These are phyloP conservation scores for Himalopsyche phryganea DNA, from an alignment of 1,140 invertebrate genomes.

Conservation along the genomic window DNA sequence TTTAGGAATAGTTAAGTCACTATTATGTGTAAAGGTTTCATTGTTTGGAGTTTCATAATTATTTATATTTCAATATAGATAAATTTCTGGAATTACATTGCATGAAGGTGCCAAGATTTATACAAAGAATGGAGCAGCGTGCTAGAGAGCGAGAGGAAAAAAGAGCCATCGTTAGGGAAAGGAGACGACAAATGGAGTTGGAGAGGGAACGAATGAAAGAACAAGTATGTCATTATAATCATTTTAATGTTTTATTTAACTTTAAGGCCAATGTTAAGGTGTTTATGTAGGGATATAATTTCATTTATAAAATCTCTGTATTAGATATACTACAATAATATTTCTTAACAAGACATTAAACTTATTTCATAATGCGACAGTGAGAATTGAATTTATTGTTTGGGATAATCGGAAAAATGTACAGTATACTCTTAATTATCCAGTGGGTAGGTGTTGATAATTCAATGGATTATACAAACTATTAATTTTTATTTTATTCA, in stretches of 20 bases:
- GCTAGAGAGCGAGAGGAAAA: slow-evolving; percentile 58
- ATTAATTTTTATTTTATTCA: too few species aligned
- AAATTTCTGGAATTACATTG: slow-evolving; percentile 50
- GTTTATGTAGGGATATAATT: too few species aligned
- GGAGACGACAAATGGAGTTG: slow-evolving; percentile 57
- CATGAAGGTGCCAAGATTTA: slow-evolving; percentile 57
- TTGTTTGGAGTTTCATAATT: too few species aligned
- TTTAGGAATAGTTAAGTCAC: too few species aligned
- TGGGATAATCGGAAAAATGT: too few species aligned
- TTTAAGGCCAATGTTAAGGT: neutral
- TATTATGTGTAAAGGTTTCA: too few species aligned
- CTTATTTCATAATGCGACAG: neutral
- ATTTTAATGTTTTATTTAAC: too few species aligned
- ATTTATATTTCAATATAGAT: too few species aligned
- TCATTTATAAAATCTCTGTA: neutral
- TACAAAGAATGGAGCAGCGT: slow-evolving; percentile 62
- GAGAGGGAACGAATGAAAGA: slow-evolving; percentile 55
- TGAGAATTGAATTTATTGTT: neutral
- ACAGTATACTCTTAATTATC: too few species aligned
- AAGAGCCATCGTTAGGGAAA: slow-evolving; percentile 58
- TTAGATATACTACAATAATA: slow-evolving; percentile 1
- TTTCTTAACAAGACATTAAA: neutral
- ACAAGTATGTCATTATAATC: slow-evolving; percentile 37
- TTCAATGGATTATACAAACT: too few species aligned
- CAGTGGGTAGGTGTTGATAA: too few species aligned